Conservation (phyloP, 2,113 vertebrate species). For the Hemiprocne comata region DNA sequence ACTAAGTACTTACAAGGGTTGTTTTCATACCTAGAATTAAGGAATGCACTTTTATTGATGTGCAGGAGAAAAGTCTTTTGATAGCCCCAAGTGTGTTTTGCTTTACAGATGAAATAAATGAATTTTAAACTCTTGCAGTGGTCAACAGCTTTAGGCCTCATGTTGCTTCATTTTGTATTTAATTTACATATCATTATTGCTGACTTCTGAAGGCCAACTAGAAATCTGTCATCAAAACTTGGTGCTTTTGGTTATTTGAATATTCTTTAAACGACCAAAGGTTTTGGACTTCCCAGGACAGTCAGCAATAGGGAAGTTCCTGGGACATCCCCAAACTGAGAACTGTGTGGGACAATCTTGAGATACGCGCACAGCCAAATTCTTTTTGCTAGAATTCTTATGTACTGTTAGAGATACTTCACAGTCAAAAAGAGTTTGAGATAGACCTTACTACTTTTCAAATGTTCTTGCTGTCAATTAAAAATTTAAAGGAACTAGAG, state of each 20-base stretch:
- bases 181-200: neutral
- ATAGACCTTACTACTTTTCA: neutral
- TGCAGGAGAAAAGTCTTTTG: neutral
- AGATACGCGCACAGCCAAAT: neutral
- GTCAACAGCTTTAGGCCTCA: conserved; percentile 12
- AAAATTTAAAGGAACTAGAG: neutral
- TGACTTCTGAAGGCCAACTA: neutral
- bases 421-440: neutral
- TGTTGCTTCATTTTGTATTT: conserved; percentile 10
- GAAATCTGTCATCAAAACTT: neutral
- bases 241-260: conserved; percentile 27
- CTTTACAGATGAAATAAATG: neutral
- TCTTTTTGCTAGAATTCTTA: neutral
- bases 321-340: neutral
- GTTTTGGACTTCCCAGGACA: neutral
- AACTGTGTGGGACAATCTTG: neutral
- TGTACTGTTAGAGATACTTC: neutral
- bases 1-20: neutral
- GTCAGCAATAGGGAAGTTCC: neutral
- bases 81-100: neutral
- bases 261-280: conserved; percentile 23
- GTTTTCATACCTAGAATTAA: neutral
- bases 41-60: neutral
- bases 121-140: neutral
- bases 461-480: neutral